Percentiles rank a stretch among this genome's conserved stretches.
Conservation (phyloP, 2,797 vertebrate species). For the Apogon talboti region DNA sequence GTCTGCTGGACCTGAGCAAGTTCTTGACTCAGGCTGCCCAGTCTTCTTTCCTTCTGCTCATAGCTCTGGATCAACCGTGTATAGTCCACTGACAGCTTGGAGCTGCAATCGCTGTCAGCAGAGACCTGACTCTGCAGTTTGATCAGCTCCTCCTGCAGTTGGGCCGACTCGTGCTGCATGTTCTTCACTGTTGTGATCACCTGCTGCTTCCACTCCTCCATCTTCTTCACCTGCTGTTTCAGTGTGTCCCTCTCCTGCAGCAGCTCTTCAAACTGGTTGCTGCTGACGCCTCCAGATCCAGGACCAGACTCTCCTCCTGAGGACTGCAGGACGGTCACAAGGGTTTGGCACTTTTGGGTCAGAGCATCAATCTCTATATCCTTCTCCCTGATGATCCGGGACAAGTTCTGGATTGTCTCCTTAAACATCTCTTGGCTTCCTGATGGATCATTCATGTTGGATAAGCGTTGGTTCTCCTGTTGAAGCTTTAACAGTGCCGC, state of each 20-base stretch:
- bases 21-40: slow-evolving; percentile 90
- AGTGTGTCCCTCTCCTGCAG: slow-evolving; percentile 93
- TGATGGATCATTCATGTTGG: slow-evolving; percentile 85
- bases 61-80: slow-evolving; percentile 93
- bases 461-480: slow-evolving; percentile 93
- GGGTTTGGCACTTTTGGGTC: slow-evolving; percentile 96
- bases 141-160: slow-evolving; percentile 94
- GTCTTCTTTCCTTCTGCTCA: slow-evolving; percentile 91
- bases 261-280: slow-evolving; percentile 97
- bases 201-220: slow-evolving; percentile 99
- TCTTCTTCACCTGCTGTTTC: slow-evolving; percentile 98
- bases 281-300: slow-evolving; percentile 88
- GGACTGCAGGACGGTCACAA: slow-evolving; percentile 92
- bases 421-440: slow-evolving; percentile 96
- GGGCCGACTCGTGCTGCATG: slow-evolving; percentile 96
- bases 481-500: slow-evolving; percentile 91
- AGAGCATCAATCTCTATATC: slow-evolving; percentile 98
- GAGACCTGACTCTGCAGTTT: slow-evolving; percentile 91
- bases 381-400: slow-evolving; percentile 96
- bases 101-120: slow-evolving; percentile 91
- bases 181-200: slow-evolving; percentile 98
- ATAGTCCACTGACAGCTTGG: slow-evolving; percentile 91
- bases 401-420: slow-evolving; percentile 98
- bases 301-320: slow-evolving; percentile 75
- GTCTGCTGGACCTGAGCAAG: slow-evolving; percentile 93